Evolutionary conservation across 2,888 invertebrate species (phyloP).

Genomic region (Drosophila maculinotata): DNA sequence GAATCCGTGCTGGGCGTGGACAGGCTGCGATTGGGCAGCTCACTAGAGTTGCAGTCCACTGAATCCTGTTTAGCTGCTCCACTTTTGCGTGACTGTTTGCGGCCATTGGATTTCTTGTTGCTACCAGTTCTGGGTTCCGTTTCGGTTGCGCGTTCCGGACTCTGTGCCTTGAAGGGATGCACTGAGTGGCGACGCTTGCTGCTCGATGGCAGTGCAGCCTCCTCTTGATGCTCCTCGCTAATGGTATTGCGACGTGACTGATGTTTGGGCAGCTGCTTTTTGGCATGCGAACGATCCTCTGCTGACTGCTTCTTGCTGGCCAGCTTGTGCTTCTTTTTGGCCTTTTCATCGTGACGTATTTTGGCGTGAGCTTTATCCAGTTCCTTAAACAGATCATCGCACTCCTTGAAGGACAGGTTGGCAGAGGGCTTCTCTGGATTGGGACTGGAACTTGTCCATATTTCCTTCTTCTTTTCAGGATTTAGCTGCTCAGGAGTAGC

Average conservation of each 20-base stretch:
- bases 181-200: conserved; percentile 55
- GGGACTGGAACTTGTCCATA: too few species aligned
- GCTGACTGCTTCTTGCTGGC: conserved; percentile 21
- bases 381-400: conserved; percentile 64
- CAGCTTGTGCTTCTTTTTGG: conserved; percentile 50
- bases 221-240: conserved; percentile 43
- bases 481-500: background rate
- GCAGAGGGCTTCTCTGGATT: conserved; percentile 25
- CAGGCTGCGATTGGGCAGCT: conserved; percentile 4
- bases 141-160: conserved; percentile 20
- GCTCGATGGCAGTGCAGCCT: background rate
- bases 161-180: conserved; percentile 52
- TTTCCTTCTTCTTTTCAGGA: conserved; percentile 1
- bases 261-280: conserved; percentile 23
- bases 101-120: conserved; percentile 21
- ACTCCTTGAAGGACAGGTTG: conserved; percentile 38
- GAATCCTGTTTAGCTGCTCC: conserved; percentile 32
- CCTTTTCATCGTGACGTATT: conserved; percentile 54
- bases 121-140: conserved; percentile 23
- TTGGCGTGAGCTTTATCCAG: conserved; percentile 54
- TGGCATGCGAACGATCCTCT: conserved; percentile 22
- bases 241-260: conserved; percentile 29
- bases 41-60: conserved; percentile 33
- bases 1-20: conserved; percentile 41
- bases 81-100: conserved; percentile 26